phyloP scores from a whole-genome alignment of 1,140 invertebrate genomes.

The Drosophila trapezifrons region DNA sequence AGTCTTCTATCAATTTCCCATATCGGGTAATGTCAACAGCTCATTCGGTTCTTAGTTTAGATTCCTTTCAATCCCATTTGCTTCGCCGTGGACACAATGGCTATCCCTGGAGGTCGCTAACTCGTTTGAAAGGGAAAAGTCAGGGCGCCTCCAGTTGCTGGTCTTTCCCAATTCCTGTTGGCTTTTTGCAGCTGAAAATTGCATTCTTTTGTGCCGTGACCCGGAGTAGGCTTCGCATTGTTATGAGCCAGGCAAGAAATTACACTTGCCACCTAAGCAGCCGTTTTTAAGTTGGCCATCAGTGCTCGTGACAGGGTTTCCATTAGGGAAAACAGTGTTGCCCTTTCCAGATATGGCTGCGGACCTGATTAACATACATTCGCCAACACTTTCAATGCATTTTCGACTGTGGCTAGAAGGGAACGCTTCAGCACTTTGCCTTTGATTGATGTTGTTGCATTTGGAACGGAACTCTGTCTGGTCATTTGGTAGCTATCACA shows the following conservation, averaged over 20 bases:
- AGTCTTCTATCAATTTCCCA: slow-evolving; percentile 62
- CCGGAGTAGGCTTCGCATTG: slow-evolving; percentile 11
- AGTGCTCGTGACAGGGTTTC: slow-evolving; percentile 36
- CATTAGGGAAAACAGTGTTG: slow-evolving; percentile 51
- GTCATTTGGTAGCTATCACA: too few species aligned
- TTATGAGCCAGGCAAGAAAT: slow-evolving; percentile 44
- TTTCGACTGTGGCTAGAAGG: slow-evolving; percentile 27
- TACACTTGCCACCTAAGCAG: slow-evolving; percentile 36
- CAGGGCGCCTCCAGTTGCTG: slow-evolving; percentile 1
- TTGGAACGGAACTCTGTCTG: too few species aligned
- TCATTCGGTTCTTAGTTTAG: slow-evolving; percentile 21
- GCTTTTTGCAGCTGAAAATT: slow-evolving; percentile 54
- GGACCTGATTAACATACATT: slow-evolving; percentile 64
- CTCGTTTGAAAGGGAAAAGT: slow-evolving; percentile 31
- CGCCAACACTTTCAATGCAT: slow-evolving; percentile 65
- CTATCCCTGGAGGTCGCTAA: slow-evolving; percentile 55
- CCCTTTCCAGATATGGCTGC: slow-evolving; percentile 11
- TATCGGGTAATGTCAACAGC: slow-evolving; percentile 44
- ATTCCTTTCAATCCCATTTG: too few species aligned
- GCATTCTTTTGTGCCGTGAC: slow-evolving; percentile 55
- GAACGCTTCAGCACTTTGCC: slow-evolving; percentile 54
- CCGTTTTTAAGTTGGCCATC: slow-evolving; percentile 7
- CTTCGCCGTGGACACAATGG: slow-evolving; percentile 55
- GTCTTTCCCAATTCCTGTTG: slow-evolving; percentile 1
- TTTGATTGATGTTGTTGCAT: slow-evolving; percentile 71